Percentiles rank a stretch among this genome's conserved stretches.
phyloP scores from a whole-genome alignment of 2,797 vertebrate genomes.

The Odontamblyopus lacepedii region DNA sequence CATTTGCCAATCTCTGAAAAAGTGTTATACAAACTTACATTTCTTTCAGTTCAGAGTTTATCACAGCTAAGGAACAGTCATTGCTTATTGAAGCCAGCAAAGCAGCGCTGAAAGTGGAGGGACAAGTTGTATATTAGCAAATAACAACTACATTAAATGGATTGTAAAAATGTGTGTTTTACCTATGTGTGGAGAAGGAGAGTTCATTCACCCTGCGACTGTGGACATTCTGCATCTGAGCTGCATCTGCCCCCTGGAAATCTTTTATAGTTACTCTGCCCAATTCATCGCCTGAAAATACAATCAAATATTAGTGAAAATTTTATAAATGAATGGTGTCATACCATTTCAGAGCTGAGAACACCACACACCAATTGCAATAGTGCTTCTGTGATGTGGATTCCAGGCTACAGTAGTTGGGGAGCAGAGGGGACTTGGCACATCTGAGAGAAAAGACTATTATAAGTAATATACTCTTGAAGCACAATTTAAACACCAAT shows the following conservation, averaged over 20 bases:
- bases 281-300: slow-evolving; percentile 85
- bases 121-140: not conserved
- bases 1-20: not conserved
- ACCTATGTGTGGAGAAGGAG: slow-evolving; percentile 90
- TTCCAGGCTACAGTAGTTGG: slow-evolving; percentile 90
- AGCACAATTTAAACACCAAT: not conserved
- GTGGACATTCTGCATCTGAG: slow-evolving; percentile 75
- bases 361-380: slow-evolving; percentile 86
- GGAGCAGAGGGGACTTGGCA: slow-evolving; percentile 74
- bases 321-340: no score
- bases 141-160: not conserved
- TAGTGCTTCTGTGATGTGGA: slow-evolving; percentile 84
- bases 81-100: slow-evolving; percentile 91
- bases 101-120: slow-evolving; percentile 71
- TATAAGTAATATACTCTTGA: not conserved
- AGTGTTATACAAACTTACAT: slow-evolving; percentile 79
- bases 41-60: slow-evolving; percentile 84
- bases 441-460: slow-evolving; percentile 62
- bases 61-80: slow-evolving; percentile 89
- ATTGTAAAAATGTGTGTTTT: slow-evolving; percentile 7
- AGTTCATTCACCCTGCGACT: slow-evolving; percentile 81
- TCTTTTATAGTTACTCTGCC: slow-evolving; percentile 87
- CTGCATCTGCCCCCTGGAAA: slow-evolving; percentile 76
- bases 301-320: slow-evolving; percentile 1
- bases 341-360: not conserved